Conservation (phyloP, 2,113 vertebrate genomes). For the Petrocephalus microphthalmus region DNA sequence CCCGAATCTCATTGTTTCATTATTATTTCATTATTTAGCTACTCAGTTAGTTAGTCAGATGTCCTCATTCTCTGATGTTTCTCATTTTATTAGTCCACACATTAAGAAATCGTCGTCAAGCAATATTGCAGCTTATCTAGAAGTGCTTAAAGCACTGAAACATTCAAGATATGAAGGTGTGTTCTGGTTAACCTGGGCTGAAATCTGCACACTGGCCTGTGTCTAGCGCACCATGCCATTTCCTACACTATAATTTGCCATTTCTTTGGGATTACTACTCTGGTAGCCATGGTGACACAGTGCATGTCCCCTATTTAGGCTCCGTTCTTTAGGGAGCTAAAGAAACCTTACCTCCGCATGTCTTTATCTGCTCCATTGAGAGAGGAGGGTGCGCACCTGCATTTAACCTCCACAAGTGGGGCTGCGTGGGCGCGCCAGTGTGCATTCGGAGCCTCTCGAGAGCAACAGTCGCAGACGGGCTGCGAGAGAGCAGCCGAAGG, state of each 20-base stretch:
- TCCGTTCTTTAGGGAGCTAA: background rate
- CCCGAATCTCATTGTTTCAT: background rate
- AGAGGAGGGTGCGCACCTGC: background rate
- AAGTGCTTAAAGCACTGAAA: background rate
- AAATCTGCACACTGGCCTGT: background rate
- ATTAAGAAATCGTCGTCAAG: background rate
- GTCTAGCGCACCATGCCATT: background rate
- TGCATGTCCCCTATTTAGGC: background rate
- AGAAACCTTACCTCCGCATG: background rate
- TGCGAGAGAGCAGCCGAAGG: background rate
- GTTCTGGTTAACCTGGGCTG: background rate
- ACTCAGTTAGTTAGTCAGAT: background rate
- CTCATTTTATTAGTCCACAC: background rate
- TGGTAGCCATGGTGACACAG: background rate
- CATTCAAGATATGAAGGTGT: background rate
- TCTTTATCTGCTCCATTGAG: background rate
- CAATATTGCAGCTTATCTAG: background rate
- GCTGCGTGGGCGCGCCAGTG: background rate
- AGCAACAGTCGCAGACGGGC: background rate
- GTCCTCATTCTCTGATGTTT: background rate
- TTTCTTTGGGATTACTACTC: background rate
- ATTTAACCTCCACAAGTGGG: background rate
- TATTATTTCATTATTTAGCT: background rate
- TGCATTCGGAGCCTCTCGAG: background rate
- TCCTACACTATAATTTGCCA: background rate